These are phyloP conservation scores for Drosophila malerkotliana DNA, from an alignment of 1,140 invertebrate species.

Conservation along the genomic window DNA sequence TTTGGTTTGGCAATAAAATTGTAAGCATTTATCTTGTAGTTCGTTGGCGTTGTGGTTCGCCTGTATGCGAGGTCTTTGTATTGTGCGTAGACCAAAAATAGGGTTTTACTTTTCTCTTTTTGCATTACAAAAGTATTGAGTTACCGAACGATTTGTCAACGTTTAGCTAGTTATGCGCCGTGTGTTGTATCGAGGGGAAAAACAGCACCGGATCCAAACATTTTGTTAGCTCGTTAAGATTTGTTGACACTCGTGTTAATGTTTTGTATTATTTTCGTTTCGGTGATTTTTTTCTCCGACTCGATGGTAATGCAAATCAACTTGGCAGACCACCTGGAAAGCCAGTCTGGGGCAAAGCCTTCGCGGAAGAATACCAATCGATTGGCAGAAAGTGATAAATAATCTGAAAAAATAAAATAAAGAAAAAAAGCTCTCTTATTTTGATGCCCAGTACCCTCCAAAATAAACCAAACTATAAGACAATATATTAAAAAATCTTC, in stretches of 20 bases:
- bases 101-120: slow-evolving; percentile 59
- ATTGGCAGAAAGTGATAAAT: slow-evolving; percentile 10
- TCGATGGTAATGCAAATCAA: slow-evolving; percentile 28
- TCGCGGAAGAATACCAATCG: slow-evolving; percentile 4
- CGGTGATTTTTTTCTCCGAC: slow-evolving; percentile 19
- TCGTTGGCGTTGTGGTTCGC: slow-evolving; percentile 50
- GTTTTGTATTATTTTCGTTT: slow-evolving; percentile 55
- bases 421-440: neutral
- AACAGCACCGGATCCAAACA: slow-evolving; percentile 35
- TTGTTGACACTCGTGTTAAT: slow-evolving; percentile 75
- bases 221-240: slow-evolving; percentile 73
- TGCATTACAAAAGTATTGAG: slow-evolving; percentile 79
- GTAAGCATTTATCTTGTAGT: slow-evolving; percentile 77
- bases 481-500: neutral
- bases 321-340: slow-evolving; percentile 36
- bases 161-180: slow-evolving; percentile 55
- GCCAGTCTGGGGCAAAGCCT: slow-evolving; percentile 3
- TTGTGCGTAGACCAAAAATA: slow-evolving; percentile 70
- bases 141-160: slow-evolving; percentile 79
- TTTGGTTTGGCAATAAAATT: slow-evolving; percentile 72
- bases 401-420: neutral
- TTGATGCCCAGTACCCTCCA: neutral
- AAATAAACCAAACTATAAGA: too few relatives aligned
- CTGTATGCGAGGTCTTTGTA: slow-evolving; percentile 39
- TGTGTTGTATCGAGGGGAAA: slow-evolving; percentile 4